A percentile compares a stretch with the other conserved stretches of the same genome.
These are phyloP conservation scores for Melieria crassipennis DNA, from an alignment of 2,888 invertebrate species.

Conservation along the genomic window DNA sequence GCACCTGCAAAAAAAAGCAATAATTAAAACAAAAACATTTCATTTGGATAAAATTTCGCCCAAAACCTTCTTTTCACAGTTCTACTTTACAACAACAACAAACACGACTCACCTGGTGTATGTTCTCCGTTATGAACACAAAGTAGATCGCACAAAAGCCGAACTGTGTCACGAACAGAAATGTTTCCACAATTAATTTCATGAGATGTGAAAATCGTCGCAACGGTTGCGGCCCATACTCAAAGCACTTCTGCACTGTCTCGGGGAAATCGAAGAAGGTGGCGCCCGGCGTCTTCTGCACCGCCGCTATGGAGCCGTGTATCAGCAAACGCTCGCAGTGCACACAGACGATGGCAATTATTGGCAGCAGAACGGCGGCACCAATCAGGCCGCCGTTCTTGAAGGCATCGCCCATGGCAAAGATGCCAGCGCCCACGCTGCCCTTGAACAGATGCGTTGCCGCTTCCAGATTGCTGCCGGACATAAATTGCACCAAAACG, in stretches of 20 bases:
- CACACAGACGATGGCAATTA: constrained; percentile 90
- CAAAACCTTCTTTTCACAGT: not conserved
- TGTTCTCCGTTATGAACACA: constrained; percentile 89
- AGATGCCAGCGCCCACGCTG: constrained; percentile 93
- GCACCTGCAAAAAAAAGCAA: constrained; percentile 64
- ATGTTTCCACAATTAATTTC: constrained; percentile 80
- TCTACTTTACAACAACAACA: not conserved
- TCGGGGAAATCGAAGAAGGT: constrained; percentile 81
- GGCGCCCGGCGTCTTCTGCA: constrained; percentile 55
- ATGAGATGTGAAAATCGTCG: constrained; percentile 73
- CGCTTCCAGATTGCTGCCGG: constrained; percentile 81
- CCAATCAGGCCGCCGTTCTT: constrained; percentile 89
- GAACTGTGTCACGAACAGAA: constrained; percentile 92
- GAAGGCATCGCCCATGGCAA: constrained; percentile 95
- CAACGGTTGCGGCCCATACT: constrained; percentile 73
- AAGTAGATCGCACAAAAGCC: constrained; percentile 98
- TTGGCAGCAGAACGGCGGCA: constrained; percentile 78
- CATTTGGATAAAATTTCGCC: not conserved
- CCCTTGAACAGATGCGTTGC: constrained; percentile 93
- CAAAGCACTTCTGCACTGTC: constrained; percentile 84
- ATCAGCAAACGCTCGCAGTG: constrained; percentile 91
- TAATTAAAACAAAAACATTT: not conserved
- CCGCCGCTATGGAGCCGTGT: constrained; percentile 54
- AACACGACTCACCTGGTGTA: constrained; percentile 69
- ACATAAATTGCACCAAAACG: not conserved